Base-by-base conservation (phyloP, 2,888 invertebrate species). In the Pollenia amentaria region DNA sequence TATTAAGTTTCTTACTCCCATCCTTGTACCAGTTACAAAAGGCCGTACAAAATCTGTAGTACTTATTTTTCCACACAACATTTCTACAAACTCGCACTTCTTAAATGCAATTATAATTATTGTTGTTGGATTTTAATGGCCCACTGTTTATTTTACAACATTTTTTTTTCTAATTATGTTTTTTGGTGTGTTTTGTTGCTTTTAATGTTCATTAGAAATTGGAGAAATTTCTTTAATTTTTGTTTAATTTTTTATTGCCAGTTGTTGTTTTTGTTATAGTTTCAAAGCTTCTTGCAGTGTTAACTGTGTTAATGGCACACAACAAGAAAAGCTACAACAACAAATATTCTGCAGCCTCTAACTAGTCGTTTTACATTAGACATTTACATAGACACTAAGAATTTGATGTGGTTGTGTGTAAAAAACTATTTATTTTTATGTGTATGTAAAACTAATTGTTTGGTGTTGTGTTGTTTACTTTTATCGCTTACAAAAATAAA, bases 291-390 rank as follows among this genome's bases (percentile, higher is more conserved):
- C 65, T 78, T 81, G 29, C 29, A 80, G 76, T 18, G 42, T 64
- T 84, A 84, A 87, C 76, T 81, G 76, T 87, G 87, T 84, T 84
- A 84, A 87, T 81, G 81, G 87, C 80, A 84, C 88, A 86, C 64
- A 70, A 44, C 16, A 77, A 42, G 18, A 55, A 62, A 40, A 70
- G 14, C 6, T 6, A 6, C 10, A 75, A 44, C 60, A 67, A 75
- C 18, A 53, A 57, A 64, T 16, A 16, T 67, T 29, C 67, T 64
- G 38, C 69, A 67, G 60, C 65, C 51, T 21, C 44, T 18, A 70
- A 55, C 57, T 46, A 57, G 77, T 64, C 51, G 16, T 72, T 72
- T 84, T 65, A 57, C 65, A 72, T 62, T 53, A 83, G 44, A 77
- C 55, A 55, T 72, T 83, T 70, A 70, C 42, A 75, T 77, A 72